Evolutionary conservation across 1,140 invertebrate genomes (phyloP).

Genomic region (Drosophila saltans): DNA sequence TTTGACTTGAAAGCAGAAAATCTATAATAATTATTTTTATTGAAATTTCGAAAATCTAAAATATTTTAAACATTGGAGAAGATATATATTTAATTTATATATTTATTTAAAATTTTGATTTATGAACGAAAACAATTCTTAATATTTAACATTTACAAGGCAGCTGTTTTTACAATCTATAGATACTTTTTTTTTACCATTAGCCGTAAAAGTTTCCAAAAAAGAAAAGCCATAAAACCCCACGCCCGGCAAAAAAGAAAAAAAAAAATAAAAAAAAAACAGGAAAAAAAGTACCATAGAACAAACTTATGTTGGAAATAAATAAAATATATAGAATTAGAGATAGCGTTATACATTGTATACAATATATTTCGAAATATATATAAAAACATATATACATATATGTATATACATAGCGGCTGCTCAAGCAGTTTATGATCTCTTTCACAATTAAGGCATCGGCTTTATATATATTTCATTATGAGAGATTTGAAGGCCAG

Average conservation of each 20-base stretch:
- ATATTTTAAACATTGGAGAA: no score
- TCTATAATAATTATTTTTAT: no score
- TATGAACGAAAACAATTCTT: background rate
- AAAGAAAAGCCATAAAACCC: slow-evolving; percentile 22
- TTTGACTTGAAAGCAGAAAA: no score
- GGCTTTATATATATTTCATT: slow-evolving; percentile 38
- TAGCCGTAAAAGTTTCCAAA: slow-evolving; percentile 3
- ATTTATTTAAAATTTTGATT: no score
- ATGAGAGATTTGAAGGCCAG: slow-evolving; percentile 71
- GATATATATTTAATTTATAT: no score
- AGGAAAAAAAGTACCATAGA: background rate
- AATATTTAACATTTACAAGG: background rate
- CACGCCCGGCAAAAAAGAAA: slow-evolving; percentile 48
- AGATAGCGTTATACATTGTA: slow-evolving; percentile 6
- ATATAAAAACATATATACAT: slow-evolving; percentile 15
- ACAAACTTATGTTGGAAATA: slow-evolving; percentile 44
- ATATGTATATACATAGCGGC: slow-evolving; percentile 19
- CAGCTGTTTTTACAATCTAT: background rate
- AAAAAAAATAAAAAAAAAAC: slow-evolving; percentile 14
- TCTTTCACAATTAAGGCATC: slow-evolving; percentile 67
- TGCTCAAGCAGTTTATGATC: slow-evolving; percentile 50
- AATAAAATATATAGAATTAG: slow-evolving; percentile 56
- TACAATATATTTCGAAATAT: slow-evolving; percentile 24
- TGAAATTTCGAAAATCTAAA: no score
- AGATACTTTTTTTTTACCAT: background rate